These are phyloP conservation scores for Malacoraja senta DNA, from an alignment of 2,797 vertebrate genomes.

Conservation along the genomic window DNA sequence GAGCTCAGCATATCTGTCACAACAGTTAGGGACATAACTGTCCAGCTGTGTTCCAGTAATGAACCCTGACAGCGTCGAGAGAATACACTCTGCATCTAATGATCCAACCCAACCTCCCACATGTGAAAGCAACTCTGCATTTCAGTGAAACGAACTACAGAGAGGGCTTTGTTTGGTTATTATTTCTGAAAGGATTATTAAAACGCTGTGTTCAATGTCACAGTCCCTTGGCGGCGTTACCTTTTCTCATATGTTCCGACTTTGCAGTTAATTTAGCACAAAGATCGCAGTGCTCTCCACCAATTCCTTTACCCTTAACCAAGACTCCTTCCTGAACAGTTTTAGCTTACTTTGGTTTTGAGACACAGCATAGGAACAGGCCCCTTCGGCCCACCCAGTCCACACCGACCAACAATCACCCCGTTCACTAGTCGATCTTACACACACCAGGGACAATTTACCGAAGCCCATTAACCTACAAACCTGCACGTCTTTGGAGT, in stretches of 20 bases:
- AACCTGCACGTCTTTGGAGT: no score
- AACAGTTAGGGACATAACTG: constrained; percentile 2
- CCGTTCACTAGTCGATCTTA: no score
- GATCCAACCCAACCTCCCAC: neutral
- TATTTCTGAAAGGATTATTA: neutral
- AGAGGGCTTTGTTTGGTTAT: neutral
- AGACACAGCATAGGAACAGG: no score
- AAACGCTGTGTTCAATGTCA: neutral
- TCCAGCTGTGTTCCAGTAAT: neutral
- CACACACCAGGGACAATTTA: no score
- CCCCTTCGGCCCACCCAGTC: no score
- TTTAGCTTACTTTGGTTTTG: no score
- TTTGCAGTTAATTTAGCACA: neutral
- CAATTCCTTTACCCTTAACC: neutral
- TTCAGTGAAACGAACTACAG: neutral
- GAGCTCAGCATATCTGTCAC: constrained; percentile 14
- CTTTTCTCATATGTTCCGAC: neutral
- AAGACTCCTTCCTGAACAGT: neutral
- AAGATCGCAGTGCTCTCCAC: no score
- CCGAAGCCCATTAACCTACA: no score
- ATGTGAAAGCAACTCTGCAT: neutral
- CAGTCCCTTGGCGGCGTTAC: neutral
- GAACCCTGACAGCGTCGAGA: neutral
- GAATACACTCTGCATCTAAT: neutral
- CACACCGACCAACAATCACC: no score